Base-by-base conservation (phyloP, 2,113 vertebrate species). In the Raja brachyura region DNA sequence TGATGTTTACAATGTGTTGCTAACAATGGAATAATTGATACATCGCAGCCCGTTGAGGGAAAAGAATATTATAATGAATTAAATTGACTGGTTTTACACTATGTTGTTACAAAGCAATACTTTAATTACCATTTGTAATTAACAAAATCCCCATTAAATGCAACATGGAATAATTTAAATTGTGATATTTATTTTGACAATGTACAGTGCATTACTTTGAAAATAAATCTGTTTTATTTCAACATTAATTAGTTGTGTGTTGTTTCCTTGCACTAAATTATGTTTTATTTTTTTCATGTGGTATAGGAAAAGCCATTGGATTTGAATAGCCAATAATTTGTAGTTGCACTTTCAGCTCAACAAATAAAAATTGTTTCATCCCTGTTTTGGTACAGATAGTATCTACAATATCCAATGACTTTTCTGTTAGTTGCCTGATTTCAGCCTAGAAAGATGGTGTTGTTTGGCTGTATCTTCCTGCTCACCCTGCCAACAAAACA, bases 151-250 rank as follows among this genome's bases (percentile, higher is more conserved):
- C 48, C 54, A 83, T 83, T 22, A 28, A 4, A 10, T 83, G 5
- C 13, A 88, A 85, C 59, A 85, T 90, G 86, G 28, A 90, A 2
- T 22, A 25, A 8, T 92, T 73, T 10, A 54, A 9, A 73, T 9
- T 74, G 90, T 54, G 54, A 92, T 11, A 63, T 70, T 28, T 10
- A 28, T 66, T 88, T 74, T 73, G 68, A 73, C 18, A 0, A 1
- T 92, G 39, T 54, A 73, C 25, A 73, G 59, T 74, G 59, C 28
- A 39, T 90, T 48, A 39, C 10, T 74, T 73, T 48, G 33, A 92
- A 90, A 92, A 92, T 92, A 92, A 92, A 92, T 1, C 48, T 54
- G 39, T 54, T 73, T 92, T 90, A 54, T 73, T 73, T 92, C 9
- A 88, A 31, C 28, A 73, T 70, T 90, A 92, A 92, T 74, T 92